phyloP scores from a whole-genome alignment of 2,797 vertebrate genomes.

The Poeciliopsis gracilis region DNA sequence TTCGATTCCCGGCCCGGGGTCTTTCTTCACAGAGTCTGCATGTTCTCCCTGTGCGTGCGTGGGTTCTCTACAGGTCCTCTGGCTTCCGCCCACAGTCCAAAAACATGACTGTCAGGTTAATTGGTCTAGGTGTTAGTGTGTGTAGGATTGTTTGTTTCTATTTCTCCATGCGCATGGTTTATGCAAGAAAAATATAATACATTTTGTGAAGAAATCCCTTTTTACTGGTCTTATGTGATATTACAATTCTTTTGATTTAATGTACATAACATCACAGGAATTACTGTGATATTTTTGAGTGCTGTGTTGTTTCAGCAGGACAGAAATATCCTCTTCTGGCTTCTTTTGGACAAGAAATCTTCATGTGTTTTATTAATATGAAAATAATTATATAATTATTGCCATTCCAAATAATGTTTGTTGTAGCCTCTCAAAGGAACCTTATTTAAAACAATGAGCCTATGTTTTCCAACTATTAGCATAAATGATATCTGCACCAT shows the following conservation, averaged over 20 bases:
- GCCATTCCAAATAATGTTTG: neutral
- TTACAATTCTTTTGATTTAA: neutral
- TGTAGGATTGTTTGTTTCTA: too few relatives aligned
- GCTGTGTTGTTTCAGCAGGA: neutral
- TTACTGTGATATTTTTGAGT: neutral
- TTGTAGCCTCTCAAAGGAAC: neutral
- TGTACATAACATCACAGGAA: neutral
- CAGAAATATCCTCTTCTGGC: neutral
- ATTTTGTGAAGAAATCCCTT: neutral
- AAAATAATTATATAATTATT: neutral
- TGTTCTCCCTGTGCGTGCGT: too few relatives aligned
- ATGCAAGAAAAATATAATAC: neutral
- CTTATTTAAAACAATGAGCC: neutral
- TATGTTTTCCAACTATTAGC: neutral
- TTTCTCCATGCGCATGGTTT: neutral
- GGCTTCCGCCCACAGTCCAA: too few relatives aligned
- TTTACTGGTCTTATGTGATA: neutral
- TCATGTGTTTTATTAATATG: neutral
- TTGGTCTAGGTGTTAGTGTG: too few relatives aligned
- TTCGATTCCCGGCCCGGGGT: too few relatives aligned
- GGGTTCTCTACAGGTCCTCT: too few relatives aligned
- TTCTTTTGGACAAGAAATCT: neutral
- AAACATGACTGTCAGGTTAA: too few relatives aligned
- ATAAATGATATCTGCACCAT: neutral
- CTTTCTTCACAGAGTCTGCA: too few relatives aligned